Evolutionary conservation across 1,140 invertebrate species (phyloP), one percentile per base, ranked within the genome.

Genomic region (Zaprionus gabonicus): DNA sequence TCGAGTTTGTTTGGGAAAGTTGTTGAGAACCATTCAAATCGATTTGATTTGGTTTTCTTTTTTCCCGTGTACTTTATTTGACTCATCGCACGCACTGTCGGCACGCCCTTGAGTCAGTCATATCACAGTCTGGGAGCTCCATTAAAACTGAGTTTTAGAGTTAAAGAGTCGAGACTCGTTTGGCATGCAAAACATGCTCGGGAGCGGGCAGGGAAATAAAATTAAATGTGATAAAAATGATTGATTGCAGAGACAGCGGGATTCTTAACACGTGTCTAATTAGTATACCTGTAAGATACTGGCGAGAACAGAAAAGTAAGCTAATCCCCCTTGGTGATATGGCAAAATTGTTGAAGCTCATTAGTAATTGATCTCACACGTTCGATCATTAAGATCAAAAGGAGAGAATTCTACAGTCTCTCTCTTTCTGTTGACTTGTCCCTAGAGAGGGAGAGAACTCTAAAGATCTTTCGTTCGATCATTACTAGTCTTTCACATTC

Each of bases 61-160:
- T 38, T 38, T 36, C 3, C 15, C n/a, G n/a, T 6, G 6, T 41
- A 17, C 10, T 31, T 51, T n/a, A 23, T 46, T 68, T 70, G 59
- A 70, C n/a, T 70, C 63, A 67, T 20, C 51, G 38, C 53, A 4
- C 58, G 15, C 23, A 5, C 25, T 34, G 15, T n/a, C 20, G 17
- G 15, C 67, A 71, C 67, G 72, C 67, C 72, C 67, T 56, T 75
- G 72, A 70, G 28, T 75, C 67, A 75, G 7, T 51, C 34, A 13
- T 31, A 10, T 13, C 46, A 34, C 9, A 34, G 46, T 25, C 55
- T 3, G 12, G 58, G 57, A 41, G 55, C 20, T 27, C 34, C 41
- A 67, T 67, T 58, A 51, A 38, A 59, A 28, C 57, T 41, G 15
- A 62, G 23, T 27, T 28, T 13, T 49, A 28, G 15, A 31, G 53